Percentiles rank a stretch among this genome's conserved stretches.
Evolutionary conservation across 2,888 invertebrate genomes (phyloP).

Genomic region (Philhelius pedissequus): DNA sequence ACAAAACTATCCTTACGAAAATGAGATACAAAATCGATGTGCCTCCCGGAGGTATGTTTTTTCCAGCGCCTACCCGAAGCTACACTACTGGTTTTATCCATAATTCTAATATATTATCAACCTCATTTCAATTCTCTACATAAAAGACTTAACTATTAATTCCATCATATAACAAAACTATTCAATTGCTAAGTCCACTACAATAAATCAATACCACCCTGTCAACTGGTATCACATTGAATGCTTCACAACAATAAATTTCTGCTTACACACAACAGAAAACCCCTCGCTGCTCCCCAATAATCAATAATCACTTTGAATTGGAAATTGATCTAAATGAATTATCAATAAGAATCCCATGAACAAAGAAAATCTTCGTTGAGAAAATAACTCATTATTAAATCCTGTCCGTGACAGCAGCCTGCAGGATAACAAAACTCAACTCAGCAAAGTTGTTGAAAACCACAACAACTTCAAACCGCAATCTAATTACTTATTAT

Average conservation of each 20-base stretch:
- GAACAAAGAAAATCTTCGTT: neutral
- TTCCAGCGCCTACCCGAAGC: too few relatives aligned
- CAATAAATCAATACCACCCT: constrained; percentile 47
- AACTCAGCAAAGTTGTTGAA: constrained; percentile 37
- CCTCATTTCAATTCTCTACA: neutral
- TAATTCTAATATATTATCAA: neutral
- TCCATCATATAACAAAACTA: neutral
- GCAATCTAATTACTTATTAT: constrained; percentile 71
- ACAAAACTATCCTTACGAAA: too few relatives aligned
- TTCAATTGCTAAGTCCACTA: neutral
- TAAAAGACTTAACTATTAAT: neutral
- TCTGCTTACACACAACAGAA: neutral
- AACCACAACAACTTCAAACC: constrained; percentile 55
- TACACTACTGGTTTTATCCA: too few relatives aligned
- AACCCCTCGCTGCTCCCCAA: neutral
- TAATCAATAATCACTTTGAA: constrained; percentile 64
- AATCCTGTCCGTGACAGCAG: constrained; percentile 64
- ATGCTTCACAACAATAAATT: constrained; percentile 53
- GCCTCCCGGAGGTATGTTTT: too few relatives aligned
- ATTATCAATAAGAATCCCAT: constrained; percentile 40
- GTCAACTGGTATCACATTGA: constrained; percentile 42
- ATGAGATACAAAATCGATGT: too few relatives aligned
- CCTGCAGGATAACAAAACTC: constrained; percentile 35
- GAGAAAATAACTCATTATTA: constrained; percentile 61
- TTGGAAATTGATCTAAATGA: constrained; percentile 59